Evolutionary conservation across 2,113 vertebrate genomes (phyloP).

Genomic region (Microtus richardsoni): DNA sequence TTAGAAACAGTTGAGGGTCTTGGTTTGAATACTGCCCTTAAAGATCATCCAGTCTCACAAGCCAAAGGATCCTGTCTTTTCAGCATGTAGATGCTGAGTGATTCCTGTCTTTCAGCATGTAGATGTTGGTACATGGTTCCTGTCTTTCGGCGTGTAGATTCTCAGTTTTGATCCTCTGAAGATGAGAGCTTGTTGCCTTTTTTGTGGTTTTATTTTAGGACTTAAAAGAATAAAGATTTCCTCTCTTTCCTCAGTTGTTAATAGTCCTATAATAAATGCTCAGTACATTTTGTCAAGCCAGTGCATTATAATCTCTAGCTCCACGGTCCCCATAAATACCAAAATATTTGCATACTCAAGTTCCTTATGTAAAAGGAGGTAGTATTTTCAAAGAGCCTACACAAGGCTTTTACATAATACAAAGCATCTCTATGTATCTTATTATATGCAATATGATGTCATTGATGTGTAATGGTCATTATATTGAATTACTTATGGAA

Average conservation of each 20-base stretch:
- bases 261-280: not conserved
- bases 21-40: not conserved
- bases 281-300: not conserved
- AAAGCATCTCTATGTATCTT: not conserved
- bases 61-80: not conserved
- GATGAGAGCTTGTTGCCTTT: not conserved
- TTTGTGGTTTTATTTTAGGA: not conserved
- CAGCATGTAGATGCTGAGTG: no score
- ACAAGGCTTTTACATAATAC: not conserved
- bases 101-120: no score
- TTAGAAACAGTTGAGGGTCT: slow-evolving; percentile 52
- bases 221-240: not conserved
- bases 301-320: not conserved
- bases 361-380: not conserved
- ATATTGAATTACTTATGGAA: not conserved
- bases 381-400: not conserved
- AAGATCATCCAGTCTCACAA: slow-evolving; percentile 32
- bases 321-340: not conserved
- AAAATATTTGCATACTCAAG: not conserved
- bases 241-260: not conserved
- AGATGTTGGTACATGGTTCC: not conserved
- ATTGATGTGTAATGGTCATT: not conserved
- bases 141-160: not conserved
- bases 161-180: not conserved
- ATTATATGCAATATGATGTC: not conserved